Evolutionary conservation across 2,113 vertebrate species (phyloP).

Genomic region (Cisticola juncidis): DNA sequence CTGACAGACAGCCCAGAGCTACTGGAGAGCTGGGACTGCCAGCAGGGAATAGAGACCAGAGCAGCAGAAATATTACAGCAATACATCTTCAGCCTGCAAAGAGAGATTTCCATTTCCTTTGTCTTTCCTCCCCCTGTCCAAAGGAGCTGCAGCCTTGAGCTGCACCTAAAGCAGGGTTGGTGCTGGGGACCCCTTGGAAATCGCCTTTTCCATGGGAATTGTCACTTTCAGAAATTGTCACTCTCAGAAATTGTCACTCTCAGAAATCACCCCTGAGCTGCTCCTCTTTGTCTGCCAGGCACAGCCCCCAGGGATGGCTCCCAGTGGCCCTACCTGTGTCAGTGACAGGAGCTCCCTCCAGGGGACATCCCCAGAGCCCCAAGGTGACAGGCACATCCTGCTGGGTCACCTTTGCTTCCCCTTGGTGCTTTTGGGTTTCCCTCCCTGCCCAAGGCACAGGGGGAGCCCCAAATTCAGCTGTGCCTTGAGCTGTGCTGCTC

Average conservation of each 20-base stretch:
- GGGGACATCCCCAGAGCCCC: neutral
- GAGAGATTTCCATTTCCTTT: neutral
- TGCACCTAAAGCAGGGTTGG: neutral
- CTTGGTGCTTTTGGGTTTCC: accelerated
- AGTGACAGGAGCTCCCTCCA: accelerated
- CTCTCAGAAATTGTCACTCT: neutral
- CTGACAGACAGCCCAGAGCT: constrained; percentile 47
- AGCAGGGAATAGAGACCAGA: neutral
- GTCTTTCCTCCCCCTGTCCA: neutral
- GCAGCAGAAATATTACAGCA: neutral
- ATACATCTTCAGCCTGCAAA: neutral
- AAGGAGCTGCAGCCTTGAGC: neutral
- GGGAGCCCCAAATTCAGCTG: neutral
- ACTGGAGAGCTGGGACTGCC: constrained; percentile 18
- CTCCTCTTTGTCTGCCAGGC: neutral
- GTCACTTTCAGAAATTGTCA: neutral
- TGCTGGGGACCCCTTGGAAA: neutral
- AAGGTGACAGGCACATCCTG: accelerated
- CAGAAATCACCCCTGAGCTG: neutral
- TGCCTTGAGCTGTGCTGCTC: neutral
- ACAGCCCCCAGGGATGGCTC: accelerated
- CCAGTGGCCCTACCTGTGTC: accelerated
- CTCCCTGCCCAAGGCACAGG: neutral
- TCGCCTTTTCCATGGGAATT: accelerated
- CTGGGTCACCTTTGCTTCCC: accelerated